Percentiles rank a stretch among this genome's conserved stretches.
These are phyloP conservation scores for Gonioctena quinquepunctata DNA, from an alignment of 1,140 invertebrate genomes.

Conservation along the genomic window DNA sequence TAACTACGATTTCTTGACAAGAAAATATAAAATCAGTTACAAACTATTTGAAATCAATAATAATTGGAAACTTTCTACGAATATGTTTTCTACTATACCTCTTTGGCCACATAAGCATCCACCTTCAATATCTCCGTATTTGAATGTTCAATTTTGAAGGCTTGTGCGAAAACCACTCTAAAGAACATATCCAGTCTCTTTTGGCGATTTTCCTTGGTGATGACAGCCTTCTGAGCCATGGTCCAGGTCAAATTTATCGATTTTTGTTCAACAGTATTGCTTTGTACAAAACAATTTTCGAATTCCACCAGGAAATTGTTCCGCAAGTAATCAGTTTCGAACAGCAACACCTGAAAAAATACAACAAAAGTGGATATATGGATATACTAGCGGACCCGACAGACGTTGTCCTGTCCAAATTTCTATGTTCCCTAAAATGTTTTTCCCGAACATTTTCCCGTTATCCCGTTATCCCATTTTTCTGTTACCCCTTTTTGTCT, in stretches of 20 bases:
- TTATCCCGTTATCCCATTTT: no score
- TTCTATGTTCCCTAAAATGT: no score
- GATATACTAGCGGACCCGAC: no score
- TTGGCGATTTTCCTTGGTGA: conserved; percentile 58
- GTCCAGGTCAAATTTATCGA: conserved; percentile 39
- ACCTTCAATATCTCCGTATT: conserved; percentile 54
- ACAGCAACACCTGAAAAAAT: conserved; percentile 49
- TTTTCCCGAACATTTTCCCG: no score
- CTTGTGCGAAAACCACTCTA: conserved; percentile 60
- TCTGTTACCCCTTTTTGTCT: no score
- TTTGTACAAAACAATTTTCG: conserved; percentile 47
- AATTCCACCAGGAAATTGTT: conserved; percentile 51
- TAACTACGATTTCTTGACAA: no score
- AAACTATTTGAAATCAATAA: no score
- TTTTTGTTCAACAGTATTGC: conserved; percentile 21
- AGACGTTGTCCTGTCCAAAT: no score
- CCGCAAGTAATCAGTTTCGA: conserved; percentile 49
- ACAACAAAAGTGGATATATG: conserved; percentile 50
- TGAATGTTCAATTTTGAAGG: conserved; percentile 56
- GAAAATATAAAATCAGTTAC: no score
- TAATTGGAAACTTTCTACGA: no score
- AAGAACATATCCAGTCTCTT: conserved; percentile 61
- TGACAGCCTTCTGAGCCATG: conserved; percentile 50
- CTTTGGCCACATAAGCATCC: conserved; percentile 54
- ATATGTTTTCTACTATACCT: no score